Base-by-base conservation (phyloP, 2,888 invertebrate species). In the Thymelicus sylvestris region DNA sequence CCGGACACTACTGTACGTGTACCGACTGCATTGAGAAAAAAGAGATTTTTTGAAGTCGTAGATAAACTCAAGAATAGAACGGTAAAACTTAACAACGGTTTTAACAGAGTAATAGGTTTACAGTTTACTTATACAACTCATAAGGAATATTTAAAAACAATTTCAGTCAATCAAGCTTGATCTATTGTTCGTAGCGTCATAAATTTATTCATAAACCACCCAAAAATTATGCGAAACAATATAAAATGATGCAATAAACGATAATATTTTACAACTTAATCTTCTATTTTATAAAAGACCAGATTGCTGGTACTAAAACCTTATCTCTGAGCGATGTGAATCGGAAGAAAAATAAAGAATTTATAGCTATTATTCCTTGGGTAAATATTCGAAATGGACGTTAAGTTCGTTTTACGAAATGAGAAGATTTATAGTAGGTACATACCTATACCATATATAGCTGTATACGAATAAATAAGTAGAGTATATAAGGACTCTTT, bases 291-390 rank as follows among this genome's bases (percentile, higher is more conserved):
- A 38, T 38, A 61, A 67, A 48, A 12, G 39, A 48, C 39, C 39
- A 62, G 67, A 67, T 62, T 68, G 31, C 31, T 31, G 4, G 55
- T 62, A 62, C 31, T 68, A 68, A 67, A 68, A 31, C 31, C 15
- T 15, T 55, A 52, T 62, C 61, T 67, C 7, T 48, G 67, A 61
- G 55, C 52, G 41, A 60, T 60, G 44, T 44, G 24, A 7, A 13
- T 7, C 13, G 44, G 19, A 31, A 55, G 41, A 68, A 68, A 31
- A 62, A 62, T 55, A 62, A 15, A 62, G 55, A n/a, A 62, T 68
- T 68, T 62, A 68, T 31, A 55, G 44, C 55, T 12, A 55, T 52
- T 62, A 31, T 31, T 31, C 5, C 31, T 67, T 41, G n/a, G 50
- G 19, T 47, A 61, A 67, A 61, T 52, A 67, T 24, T 13, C 19